A percentile compares a stretch with the other conserved stretches of the same genome.
Evolutionary conservation across 2,888 invertebrate genomes (phyloP).

Genomic region (Eupeodes latifasciatus): DNA sequence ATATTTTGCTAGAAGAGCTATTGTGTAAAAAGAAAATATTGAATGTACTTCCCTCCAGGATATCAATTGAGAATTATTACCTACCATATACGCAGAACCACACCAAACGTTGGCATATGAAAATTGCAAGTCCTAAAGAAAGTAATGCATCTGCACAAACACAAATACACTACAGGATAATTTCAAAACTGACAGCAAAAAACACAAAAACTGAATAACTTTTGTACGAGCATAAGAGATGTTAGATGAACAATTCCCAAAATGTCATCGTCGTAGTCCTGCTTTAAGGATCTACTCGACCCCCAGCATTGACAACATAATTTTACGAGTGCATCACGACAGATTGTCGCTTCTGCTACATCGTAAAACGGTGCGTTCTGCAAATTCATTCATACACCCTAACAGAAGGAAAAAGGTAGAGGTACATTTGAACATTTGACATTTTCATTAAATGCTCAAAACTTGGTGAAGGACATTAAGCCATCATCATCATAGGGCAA

Average conservation of each 20-base stretch:
- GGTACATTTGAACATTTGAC: slow-evolving; percentile 41
- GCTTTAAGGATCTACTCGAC: slow-evolving; percentile 55
- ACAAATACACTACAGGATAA: slow-evolving; percentile 20
- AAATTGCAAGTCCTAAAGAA: slow-evolving; percentile 35
- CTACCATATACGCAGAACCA: background rate
- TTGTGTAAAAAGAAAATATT: slow-evolving; percentile 61
- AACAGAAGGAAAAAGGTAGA: slow-evolving; percentile 19
- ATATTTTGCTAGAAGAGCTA: slow-evolving; percentile 27
- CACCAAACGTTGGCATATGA: slow-evolving; percentile 35
- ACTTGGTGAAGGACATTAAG: slow-evolving; percentile 61
- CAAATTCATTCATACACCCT: slow-evolving; percentile 32
- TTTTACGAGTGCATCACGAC: slow-evolving; percentile 72
- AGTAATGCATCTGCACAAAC: slow-evolving; percentile 58
- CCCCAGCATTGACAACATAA: slow-evolving; percentile 73
- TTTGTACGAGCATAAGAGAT: slow-evolving; percentile 30
- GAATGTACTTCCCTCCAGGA: slow-evolving; percentile 71
- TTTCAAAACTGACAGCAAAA: background rate
- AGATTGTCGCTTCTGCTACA: slow-evolving; percentile 69
- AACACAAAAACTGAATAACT: slow-evolving; percentile 14
- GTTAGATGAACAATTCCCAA: slow-evolving; percentile 34
- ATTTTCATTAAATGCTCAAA: slow-evolving; percentile 54
- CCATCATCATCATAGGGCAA: slow-evolving; percentile 14
- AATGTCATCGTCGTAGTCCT: slow-evolving; percentile 47
- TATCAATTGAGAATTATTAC: slow-evolving; percentile 63
- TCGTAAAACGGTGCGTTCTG: background rate